phyloP scores from a whole-genome alignment of 2,888 invertebrate species.

The Agriopis marginaria region DNA sequence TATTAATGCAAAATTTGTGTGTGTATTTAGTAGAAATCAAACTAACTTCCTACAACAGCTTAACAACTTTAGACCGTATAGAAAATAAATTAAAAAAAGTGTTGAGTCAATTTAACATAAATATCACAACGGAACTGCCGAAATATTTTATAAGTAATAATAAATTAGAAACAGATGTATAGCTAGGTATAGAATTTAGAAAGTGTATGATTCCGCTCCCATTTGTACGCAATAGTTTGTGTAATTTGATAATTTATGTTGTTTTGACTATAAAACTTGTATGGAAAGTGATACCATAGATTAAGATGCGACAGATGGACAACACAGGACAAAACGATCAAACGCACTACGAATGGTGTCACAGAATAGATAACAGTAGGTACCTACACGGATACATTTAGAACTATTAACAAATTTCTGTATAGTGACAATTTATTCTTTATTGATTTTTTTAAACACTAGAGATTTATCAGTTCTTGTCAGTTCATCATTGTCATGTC shows the following conservation, averaged over 20 bases:
- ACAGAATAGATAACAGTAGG: too few relatives aligned
- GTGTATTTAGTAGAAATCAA: too few relatives aligned
- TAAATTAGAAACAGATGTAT: conserved; percentile 32
- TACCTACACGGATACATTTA: too few relatives aligned
- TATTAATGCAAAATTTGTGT: too few relatives aligned
- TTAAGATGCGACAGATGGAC: not conserved
- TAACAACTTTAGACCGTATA: too few relatives aligned
- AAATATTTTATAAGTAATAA: conserved; percentile 40
- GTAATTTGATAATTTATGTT: conserved; percentile 38
- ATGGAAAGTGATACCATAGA: conserved; percentile 20
- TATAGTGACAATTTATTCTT: too few relatives aligned
- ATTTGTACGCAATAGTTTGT: conserved; percentile 39
- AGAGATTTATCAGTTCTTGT: too few relatives aligned
- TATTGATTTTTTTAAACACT: too few relatives aligned
- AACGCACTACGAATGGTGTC: too few relatives aligned
- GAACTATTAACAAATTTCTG: too few relatives aligned
- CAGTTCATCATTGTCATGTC: too few relatives aligned
- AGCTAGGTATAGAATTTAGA: conserved; percentile 34
- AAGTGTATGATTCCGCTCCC: conserved; percentile 43
- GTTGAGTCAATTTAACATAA: not conserved
- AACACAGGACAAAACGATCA: not conserved
- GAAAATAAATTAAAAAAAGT: not conserved
- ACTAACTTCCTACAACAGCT: too few relatives aligned
- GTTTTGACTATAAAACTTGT: conserved; percentile 30
- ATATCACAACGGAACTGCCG: conserved; percentile 17